phyloP scores from a whole-genome alignment of 2,797 vertebrate species.

The Leptatherina wallacei region DNA sequence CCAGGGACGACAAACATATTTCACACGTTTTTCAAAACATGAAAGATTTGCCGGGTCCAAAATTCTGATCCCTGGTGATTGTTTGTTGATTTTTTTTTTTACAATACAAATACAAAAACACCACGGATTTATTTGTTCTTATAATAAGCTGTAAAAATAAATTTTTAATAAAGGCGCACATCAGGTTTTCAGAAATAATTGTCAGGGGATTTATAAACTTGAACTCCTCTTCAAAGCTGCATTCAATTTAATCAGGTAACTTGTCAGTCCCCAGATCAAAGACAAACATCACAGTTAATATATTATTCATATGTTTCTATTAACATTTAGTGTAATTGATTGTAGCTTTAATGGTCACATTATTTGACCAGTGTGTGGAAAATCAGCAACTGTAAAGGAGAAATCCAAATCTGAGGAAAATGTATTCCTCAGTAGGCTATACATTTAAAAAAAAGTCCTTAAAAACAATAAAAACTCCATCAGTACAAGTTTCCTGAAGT shows the following conservation, averaged over 20 bases:
- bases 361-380: not conserved
- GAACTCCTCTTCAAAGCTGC: slow-evolving; percentile 14
- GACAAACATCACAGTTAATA: not conserved
- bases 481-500: too few species aligned
- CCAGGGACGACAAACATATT: slow-evolving; percentile 54
- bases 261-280: slow-evolving; percentile 29
- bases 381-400: not conserved
- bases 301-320: not conserved
- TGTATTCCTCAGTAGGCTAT: not conserved
- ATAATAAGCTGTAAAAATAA: slow-evolving; percentile 35
- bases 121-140: slow-evolving; percentile 47
- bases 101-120: slow-evolving; percentile 57
- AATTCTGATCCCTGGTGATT: slow-evolving; percentile 38
- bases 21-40: slow-evolving; percentile 52
- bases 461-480: not conserved
- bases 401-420: not conserved
- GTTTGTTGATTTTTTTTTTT: slow-evolving; percentile 38
- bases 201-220: slow-evolving; percentile 21
- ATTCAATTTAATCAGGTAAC: slow-evolving; percentile 8
- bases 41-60: slow-evolving; percentile 51
- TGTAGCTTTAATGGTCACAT: not conserved
- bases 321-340: slow-evolving; percentile 3
- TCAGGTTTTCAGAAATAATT: slow-evolving; percentile 41
- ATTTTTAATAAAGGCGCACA: slow-evolving; percentile 16
- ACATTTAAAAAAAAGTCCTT: not conserved